Percentiles rank a stretch among this genome's conserved stretches.
Evolutionary conservation across 1,140 invertebrate species (phyloP).

Genomic region (Cylas formicarius): DNA sequence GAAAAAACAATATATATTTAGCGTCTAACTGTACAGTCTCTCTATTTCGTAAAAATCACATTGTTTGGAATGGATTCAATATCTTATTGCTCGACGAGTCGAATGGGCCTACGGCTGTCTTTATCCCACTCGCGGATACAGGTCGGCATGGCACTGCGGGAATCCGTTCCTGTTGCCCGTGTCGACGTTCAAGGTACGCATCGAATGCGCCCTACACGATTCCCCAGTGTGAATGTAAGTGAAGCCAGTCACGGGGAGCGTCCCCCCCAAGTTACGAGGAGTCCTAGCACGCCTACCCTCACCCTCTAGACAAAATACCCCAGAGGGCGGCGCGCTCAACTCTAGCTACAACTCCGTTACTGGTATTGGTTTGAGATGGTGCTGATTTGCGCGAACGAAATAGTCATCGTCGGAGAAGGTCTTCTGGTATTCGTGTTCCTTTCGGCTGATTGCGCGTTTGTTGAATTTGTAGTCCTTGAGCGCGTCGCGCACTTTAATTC

Average conservation of each 20-base stretch:
- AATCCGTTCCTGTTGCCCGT: slow-evolving; percentile 34
- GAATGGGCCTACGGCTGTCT: slow-evolving; percentile 2
- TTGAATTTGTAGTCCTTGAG: slow-evolving; percentile 80
- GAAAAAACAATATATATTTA: slow-evolving; percentile 9
- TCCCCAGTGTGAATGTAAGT: slow-evolving; percentile 62
- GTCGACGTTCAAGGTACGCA: slow-evolving; percentile 28
- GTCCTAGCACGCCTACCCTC: slow-evolving; percentile 48
- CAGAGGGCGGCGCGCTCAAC: slow-evolving; percentile 69
- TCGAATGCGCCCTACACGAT: slow-evolving; percentile 43
- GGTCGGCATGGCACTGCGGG: slow-evolving; percentile 30
- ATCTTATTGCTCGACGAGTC: slow-evolving; percentile 1
- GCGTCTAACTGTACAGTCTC: slow-evolving; percentile 14
- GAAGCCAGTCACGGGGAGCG: slow-evolving; percentile 63
- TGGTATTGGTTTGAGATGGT: slow-evolving; percentile 64
- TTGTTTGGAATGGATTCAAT: slow-evolving; percentile 19
- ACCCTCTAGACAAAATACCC: slow-evolving; percentile 56
- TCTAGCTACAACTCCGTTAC: slow-evolving; percentile 92
- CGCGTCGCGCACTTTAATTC: slow-evolving; percentile 67
- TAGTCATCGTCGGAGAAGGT: slow-evolving; percentile 80
- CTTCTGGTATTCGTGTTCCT: slow-evolving; percentile 82
- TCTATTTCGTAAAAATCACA: slow-evolving; percentile 23
- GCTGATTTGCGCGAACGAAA: slow-evolving; percentile 59
- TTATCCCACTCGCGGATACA: slow-evolving; percentile 37
- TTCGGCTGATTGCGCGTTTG: slow-evolving; percentile 63
- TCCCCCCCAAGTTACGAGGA: slow-evolving; percentile 51